Evolutionary conservation across 1,140 invertebrate species (phyloP), one percentile per base, ranked within the genome.

Genomic region (Cheumatopsyche charites): DNA sequence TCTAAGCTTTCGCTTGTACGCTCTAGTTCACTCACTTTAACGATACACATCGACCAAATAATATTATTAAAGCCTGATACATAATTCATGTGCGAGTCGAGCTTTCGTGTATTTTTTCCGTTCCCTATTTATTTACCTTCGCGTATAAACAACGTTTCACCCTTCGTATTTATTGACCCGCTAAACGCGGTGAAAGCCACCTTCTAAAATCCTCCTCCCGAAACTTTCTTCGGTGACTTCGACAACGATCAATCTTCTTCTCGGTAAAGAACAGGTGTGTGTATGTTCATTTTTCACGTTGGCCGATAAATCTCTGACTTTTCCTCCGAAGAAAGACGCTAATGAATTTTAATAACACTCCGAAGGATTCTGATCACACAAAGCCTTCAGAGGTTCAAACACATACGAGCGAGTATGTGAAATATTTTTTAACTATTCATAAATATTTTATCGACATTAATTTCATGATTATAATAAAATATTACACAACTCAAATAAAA

Each of bases 181-280:
- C 61, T 69, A 65, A 70, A 69, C 21, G 36, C 15, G 43, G 12
- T 52, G 43, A 36, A 36, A 65, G 45, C 41, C 41, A 42, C 23
- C 41, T 67, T 42, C 42, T 25, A 25, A 70, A 69, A 69, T 55
- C 47, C 36, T 29, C 21, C 19, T 9, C 17, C 17, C 23, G 63
- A 49, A 17, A n/a, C n/a, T n/a, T n/a, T n/a, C n/a, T 45, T 2
- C 63, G 3, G 52, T 11, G 21, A 47, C 43, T 17, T 61, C 15
- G 6, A 26, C 23, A 25, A 43, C 72, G 26, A 74, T 74, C 73
- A 74, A 74, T 74, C 73, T 74, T 70, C 62, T 4, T 62, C 36
- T 26, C 23, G 15, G 15, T 66, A 74, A 71, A 4, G 43, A n/a
- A 47, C 73, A 72, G 73, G 73, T 71, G 73, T 58, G 68, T 70